These are phyloP conservation scores for Eurosta solidaginis DNA, from an alignment of 1,140 invertebrate species.

Conservation along the genomic window DNA sequence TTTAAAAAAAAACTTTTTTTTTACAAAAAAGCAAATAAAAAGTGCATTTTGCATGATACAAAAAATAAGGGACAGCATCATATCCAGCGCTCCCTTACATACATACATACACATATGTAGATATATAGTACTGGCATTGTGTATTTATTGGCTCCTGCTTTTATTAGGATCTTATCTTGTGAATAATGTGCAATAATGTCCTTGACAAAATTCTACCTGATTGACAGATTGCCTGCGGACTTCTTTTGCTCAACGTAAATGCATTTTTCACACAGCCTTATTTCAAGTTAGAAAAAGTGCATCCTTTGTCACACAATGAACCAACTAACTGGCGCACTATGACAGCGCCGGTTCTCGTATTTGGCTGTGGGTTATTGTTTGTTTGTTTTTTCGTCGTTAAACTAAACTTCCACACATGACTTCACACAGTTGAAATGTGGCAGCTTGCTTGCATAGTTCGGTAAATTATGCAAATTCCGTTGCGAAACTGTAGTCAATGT, in stretches of 20 bases:
- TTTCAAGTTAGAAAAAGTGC: constrained; percentile 13
- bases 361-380: not conserved
- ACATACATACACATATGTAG: not conserved
- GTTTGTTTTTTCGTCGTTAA: not conserved
- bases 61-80: not conserved
- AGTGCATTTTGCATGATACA: not conserved
- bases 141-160: constrained; percentile 35
- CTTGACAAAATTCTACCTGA: constrained; percentile 34
- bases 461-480: constrained; percentile 1
- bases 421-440: not conserved
- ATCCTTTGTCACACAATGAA: constrained; percentile 3
- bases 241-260: not conserved
- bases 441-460: not conserved
- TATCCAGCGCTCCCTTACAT: too few relatives aligned
- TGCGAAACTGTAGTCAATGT: not conserved
- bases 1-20: not conserved
- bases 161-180: constrained; percentile 54
- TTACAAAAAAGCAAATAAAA: not conserved
- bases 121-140: not conserved
- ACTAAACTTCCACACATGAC: not conserved
- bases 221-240: not conserved
- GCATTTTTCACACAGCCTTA: not conserved
- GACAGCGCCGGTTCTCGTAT: not conserved
- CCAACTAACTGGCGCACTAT: not conserved
- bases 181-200: constrained; percentile 57